Evolutionary conservation across 2,113 vertebrate genomes (phyloP).

Genomic region (Trochalopteron elliotii): DNA sequence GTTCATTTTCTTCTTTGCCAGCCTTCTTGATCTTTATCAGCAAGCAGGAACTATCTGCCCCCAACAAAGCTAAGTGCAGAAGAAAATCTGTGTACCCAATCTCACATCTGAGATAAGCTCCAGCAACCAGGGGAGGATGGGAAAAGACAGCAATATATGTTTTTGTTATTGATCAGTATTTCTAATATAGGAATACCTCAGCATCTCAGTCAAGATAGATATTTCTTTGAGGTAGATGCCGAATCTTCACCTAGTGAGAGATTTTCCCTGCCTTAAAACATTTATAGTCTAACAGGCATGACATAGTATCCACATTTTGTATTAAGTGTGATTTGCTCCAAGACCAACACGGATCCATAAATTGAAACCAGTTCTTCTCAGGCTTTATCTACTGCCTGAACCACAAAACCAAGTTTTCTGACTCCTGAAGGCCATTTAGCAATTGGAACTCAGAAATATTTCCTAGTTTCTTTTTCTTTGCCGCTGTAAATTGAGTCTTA

Average conservation of each 20-base stretch:
- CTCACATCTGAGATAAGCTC: not conserved
- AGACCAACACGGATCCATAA: constrained; percentile 10
- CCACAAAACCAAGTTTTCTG: not conserved
- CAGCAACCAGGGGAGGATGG: not conserved
- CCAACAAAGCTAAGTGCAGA: not conserved
- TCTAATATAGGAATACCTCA: not conserved
- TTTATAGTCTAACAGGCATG: constrained; percentile 34
- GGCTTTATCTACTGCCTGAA: not conserved
- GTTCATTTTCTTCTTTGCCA: not conserved
- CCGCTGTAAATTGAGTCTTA: not conserved
- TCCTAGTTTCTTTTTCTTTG: not conserved
- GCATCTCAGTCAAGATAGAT: not conserved
- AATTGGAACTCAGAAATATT: constrained; percentile 15
- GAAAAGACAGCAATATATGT: not conserved
- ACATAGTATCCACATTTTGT: constrained; percentile 26
- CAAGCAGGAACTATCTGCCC: not conserved
- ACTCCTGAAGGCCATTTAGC: constrained; percentile 12
- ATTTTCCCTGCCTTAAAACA: not conserved
- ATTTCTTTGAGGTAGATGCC: not conserved
- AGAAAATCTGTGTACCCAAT: not conserved
- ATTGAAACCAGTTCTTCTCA: constrained; percentile 4
- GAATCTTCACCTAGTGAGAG: not conserved
- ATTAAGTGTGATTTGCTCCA: constrained; percentile 38
- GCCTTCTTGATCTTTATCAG: not conserved
- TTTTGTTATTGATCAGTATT: constrained; percentile 42